Percentiles rank a stretch among this genome's conserved stretches.
Conservation (phyloP, 2,113 vertebrate species). For the Actenoides lindsayi region DNA sequence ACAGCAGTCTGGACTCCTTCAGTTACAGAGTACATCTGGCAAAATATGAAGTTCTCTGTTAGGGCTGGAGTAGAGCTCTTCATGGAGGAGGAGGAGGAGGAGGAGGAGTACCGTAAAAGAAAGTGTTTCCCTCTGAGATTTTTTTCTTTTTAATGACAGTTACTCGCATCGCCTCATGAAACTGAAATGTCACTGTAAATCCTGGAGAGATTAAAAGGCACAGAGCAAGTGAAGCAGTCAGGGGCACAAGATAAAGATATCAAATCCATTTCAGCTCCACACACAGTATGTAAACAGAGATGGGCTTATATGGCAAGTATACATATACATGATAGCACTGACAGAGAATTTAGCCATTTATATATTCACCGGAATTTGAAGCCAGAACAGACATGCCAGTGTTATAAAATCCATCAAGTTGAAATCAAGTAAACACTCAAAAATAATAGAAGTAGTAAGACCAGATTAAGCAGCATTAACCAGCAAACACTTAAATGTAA, state of each 20-base stretch:
- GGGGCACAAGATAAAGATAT: not conserved
- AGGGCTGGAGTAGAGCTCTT: not conserved
- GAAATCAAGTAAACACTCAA: not conserved
- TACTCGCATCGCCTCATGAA: not conserved
- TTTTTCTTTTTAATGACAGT: not conserved
- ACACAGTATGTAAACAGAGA: not conserved
- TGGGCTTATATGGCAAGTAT: not conserved
- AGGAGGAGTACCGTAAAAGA: not conserved
- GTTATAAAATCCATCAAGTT: not conserved
- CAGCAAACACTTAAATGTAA: not conserved
- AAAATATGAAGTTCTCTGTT: not conserved
- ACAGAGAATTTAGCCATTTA: not conserved
- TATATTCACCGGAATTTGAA: not conserved
- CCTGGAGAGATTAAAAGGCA: not conserved
- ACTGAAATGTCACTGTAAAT: not conserved
- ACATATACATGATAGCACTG: not conserved
- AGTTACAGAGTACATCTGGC: not conserved
- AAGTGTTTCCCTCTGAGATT: not conserved
- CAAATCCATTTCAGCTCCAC: not conserved
- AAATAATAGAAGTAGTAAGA: not conserved
- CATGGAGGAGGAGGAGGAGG: not conserved
- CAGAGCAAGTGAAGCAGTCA: not conserved
- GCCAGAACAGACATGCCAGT: fast-evolving
- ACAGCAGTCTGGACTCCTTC: not conserved
- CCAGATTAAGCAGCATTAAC: not conserved